Evolutionary conservation across 2,113 vertebrate genomes (phyloP).

Genomic region (Atherinomorus stipes): DNA sequence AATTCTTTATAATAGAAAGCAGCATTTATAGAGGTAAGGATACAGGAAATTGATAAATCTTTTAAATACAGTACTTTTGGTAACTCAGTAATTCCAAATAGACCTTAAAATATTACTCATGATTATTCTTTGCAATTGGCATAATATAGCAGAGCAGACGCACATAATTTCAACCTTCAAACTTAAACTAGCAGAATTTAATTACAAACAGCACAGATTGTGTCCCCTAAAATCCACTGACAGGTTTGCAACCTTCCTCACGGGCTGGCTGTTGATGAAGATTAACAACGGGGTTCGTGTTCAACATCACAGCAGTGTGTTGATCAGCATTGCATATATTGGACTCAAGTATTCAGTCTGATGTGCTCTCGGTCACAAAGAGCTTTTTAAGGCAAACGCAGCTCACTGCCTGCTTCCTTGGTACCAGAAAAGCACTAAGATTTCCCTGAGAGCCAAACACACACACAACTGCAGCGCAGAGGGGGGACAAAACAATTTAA

Average conservation of each 20-base stretch:
- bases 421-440: neutral
- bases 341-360: conserved; percentile 29
- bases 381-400: conserved; percentile 49
- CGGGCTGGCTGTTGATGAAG: too few relatives aligned
- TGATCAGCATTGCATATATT: conserved; percentile 46
- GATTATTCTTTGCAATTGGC: conserved; percentile 14
- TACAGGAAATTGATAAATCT: conserved; percentile 33
- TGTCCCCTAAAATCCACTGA: neutral
- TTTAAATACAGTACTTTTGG: conserved; percentile 40
- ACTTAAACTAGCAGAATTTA: neutral
- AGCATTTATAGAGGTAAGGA: conserved; percentile 54
- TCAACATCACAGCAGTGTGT: neutral
- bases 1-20: conserved; percentile 40
- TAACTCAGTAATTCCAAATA: neutral
- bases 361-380: neutral
- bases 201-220: neutral
- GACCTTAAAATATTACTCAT: conserved; percentile 12
- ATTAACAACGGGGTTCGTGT: neutral
- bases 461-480: neutral
- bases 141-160: conserved; percentile 15
- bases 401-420: neutral
- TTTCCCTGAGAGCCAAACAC: conserved; percentile 62
- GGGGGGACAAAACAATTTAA: too few relatives aligned
- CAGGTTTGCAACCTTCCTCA: neutral
- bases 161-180: neutral